Percentiles rank a stretch among this genome's conserved stretches.
Evolutionary conservation across 2,888 invertebrate species (phyloP).

Genomic region (Ichneumoninae sp.): DNA sequence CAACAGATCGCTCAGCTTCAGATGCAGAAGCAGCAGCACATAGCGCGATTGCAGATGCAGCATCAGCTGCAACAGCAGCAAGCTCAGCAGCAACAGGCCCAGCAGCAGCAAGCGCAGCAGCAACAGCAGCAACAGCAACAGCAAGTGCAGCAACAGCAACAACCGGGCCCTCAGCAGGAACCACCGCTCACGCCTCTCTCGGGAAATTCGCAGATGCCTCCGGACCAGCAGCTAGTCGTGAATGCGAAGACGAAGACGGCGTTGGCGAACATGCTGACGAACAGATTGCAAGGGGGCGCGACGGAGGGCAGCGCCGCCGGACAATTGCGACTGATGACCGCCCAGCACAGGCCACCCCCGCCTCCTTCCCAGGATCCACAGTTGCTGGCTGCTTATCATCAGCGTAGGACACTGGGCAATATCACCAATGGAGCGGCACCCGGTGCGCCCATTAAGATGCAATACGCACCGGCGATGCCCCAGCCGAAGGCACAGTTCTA

Average conservation of each 20-base stretch:
- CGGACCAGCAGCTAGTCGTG: slow-evolving; percentile 88
- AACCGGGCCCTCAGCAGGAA: slow-evolving; percentile 82
- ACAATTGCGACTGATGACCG: slow-evolving; percentile 90
- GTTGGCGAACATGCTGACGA: slow-evolving; percentile 96
- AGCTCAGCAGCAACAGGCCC: slow-evolving; percentile 86
- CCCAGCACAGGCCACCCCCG: slow-evolving; percentile 90
- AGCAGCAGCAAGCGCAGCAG: slow-evolving; percentile 67
- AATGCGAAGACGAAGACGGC: slow-evolving; percentile 97
- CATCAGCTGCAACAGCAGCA: slow-evolving; percentile 84
- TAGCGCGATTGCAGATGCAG: slow-evolving; percentile 77
- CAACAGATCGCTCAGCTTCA: slow-evolving; percentile 85
- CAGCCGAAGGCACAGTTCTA: slow-evolving; percentile 92
- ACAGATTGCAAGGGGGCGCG: slow-evolving; percentile 88
- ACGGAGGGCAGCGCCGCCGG: slow-evolving; percentile 85
- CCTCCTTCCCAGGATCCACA: slow-evolving; percentile 84
- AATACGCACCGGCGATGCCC: slow-evolving; percentile 79
- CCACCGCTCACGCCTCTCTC: slow-evolving; percentile 75
- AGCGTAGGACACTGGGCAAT: slow-evolving; percentile 85
- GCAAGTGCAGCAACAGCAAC: slow-evolving; percentile 87
- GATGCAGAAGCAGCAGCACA: slow-evolving; percentile 84
- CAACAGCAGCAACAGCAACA: slow-evolving; percentile 87
- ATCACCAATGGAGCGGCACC: slow-evolving; percentile 85
- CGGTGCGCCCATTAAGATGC: slow-evolving; percentile 81
- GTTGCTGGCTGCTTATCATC: slow-evolving; percentile 80
- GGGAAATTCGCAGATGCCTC: slow-evolving; percentile 80